Evolutionary conservation across 2,113 vertebrate genomes (phyloP), one percentile per base, ranked within the genome.

Genomic region (Anseranas semipalmata): DNA sequence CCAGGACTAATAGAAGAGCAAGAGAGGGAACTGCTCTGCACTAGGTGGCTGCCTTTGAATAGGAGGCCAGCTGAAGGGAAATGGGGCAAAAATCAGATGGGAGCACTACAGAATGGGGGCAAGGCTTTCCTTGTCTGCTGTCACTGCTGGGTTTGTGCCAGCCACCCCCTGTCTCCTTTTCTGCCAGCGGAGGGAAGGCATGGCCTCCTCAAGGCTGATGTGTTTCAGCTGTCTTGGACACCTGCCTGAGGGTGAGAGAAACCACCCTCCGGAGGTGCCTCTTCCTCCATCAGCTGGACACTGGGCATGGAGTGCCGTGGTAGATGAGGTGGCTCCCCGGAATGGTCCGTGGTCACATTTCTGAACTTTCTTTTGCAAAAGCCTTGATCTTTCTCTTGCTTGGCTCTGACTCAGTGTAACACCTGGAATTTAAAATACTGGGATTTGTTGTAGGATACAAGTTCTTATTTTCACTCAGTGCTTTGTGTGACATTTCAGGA

Each of bases 1-100:
- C 67, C 28, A 25, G 25, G 50, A 67, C 55, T 59, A 45, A 73
- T 41, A 46, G 67, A 85, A 43, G 60, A 81, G 11, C 33, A 84
- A 72, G 30, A 76, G 35, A 56, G 24, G 30, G 45, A 32, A 72
- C 41, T 78, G 21, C 45, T 77, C 28, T 24, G 15, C 52, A 33
- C 25, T 11, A 68, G 7, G 19, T 56, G 19, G 27, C 35, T 48
- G 68, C 39, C 46, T 70, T 33, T 32, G 56, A 84, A 30, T n/a
- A 86, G 12, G n/a, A 62, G 22, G 13, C 35, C 55, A 76, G 45
- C 6, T 52, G 60, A 77, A 91, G 48, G 56, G 43, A 79, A 90
- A 89, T 1, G 2, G 2, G 4, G 5, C 1, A 15, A 35, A 28
- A 32, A 15, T 52, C 7, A 56, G n/a, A 60, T 11, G 2, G 25